Evolutionary conservation across 2,888 invertebrate species (phyloP).

Genomic region (Ophioninae sp.): DNA sequence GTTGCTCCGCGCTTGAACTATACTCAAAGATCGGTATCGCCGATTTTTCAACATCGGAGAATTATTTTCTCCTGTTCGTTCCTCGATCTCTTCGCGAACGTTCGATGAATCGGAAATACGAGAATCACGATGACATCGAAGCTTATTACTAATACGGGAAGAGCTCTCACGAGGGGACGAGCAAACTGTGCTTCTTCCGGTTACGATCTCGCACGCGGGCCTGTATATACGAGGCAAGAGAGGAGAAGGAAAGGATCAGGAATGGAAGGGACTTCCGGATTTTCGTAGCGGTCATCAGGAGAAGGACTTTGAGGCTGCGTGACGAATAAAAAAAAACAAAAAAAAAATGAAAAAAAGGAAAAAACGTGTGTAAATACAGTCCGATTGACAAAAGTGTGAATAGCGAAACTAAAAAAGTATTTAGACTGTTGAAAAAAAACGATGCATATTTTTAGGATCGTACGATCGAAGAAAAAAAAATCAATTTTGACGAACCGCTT

Average conservation of each 20-base stretch:
- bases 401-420: no score
- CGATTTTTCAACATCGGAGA: constrained; percentile 34
- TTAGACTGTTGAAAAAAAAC: neutral
- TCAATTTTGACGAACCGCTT: neutral
- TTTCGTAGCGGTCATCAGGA: constrained; percentile 69
- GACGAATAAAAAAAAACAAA: neutral
- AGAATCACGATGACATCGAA: constrained; percentile 19
- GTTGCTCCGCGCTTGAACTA: constrained; percentile 65
- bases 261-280: constrained; percentile 46
- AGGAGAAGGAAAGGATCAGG: constrained; percentile 72
- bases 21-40: constrained; percentile 32
- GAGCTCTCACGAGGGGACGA: constrained; percentile 56
- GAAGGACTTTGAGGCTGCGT: constrained; percentile 66
- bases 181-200: constrained; percentile 57
- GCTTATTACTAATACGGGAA: constrained; percentile 36
- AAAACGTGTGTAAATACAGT: no score
- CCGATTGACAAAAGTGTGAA: no score
- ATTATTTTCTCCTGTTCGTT: constrained; percentile 7
- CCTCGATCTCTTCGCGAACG: neutral
- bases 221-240: constrained; percentile 66
- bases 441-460: neutral
- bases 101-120: neutral
- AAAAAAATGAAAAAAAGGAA: constrained; percentile 16
- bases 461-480: neutral
- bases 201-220: constrained; percentile 65